phyloP scores from a whole-genome alignment of 2,113 vertebrate species.

The Capreolus pygargus region DNA sequence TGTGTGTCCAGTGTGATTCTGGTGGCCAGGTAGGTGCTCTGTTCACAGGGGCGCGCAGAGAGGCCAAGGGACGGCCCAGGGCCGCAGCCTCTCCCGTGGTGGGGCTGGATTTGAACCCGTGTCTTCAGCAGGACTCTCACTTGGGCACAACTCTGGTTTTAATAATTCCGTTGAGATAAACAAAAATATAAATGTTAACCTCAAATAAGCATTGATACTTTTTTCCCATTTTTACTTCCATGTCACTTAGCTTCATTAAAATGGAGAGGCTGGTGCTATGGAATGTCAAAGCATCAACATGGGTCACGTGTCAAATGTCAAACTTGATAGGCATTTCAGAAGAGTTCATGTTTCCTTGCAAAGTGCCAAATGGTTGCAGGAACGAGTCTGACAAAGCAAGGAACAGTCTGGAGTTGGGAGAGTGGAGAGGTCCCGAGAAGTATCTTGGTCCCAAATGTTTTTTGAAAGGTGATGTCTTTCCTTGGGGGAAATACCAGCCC shows the following conservation, averaged over 20 bases:
- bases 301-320: background rate
- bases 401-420: background rate
- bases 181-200: background rate
- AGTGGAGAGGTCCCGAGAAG: background rate
- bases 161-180: background rate
- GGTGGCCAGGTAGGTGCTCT: background rate
- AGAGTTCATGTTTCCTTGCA: background rate
- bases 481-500: background rate
- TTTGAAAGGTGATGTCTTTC: background rate
- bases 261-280: background rate
- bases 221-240: background rate
- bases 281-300: background rate
- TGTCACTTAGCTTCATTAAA: background rate
- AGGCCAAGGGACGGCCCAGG: background rate
- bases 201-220: background rate
- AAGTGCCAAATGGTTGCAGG: background rate
- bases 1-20: rapidly evolving
- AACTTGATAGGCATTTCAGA: background rate
- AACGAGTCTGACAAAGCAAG: background rate
- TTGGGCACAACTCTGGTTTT: background rate
- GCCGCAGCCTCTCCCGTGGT: background rate
- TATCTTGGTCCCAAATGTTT: background rate
- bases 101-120: background rate
- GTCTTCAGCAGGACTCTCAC: background rate
- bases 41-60: background rate